Base-by-base conservation (phyloP, 2,797 vertebrate genomes). In the Neostethus bicornis region DNA sequence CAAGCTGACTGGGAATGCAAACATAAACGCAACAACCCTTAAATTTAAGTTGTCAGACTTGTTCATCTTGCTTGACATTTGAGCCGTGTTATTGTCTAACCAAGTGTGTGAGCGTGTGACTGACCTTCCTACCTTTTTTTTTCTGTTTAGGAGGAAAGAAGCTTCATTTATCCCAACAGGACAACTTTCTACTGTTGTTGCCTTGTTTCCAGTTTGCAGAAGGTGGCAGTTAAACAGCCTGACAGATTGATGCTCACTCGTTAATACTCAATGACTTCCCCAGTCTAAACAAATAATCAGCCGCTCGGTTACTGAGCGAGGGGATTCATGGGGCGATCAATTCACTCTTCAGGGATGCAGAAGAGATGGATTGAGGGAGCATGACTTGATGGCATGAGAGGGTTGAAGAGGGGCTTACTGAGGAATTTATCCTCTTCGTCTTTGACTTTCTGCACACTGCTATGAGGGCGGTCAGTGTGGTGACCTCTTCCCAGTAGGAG, bases 251-350 rank as follows among this genome's bases (percentile, higher is more conserved):
- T 73, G 28, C 61, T 44, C 51, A 53, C 43, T 74, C 16, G 68
- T 67, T 79, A 70, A 84, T 67, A 31, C 73, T 70, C 83, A 78
- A 82, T 79, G 75, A 66, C 75, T 84, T 94, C 90, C 85, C 80
- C 85, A 92, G 89, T 86, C 90, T 92, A 91, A 94, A 93, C 88
- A 93, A 93, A 94, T 90, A 92, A 93, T 89, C 90, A 90, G 83
- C 83, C 84, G 61, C 81, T 75, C 77, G 49, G 77, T 79, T 74
- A 81, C 76, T 34, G 61, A 47, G 66, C 46, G 4, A 51, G 9
- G 53, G 67, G 71, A 60, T 70, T 77, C 45, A 5, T 42, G 41
- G 51, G 50, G 56, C 71, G 71, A 79, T 85, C 81, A 63, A 66
- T 73, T 79, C 61, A 43, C 55, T 79, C 67, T 71, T 66, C 28